A percentile compares a stretch with the other conserved stretches of the same genome.
Evolutionary conservation across 2,888 invertebrate genomes (phyloP).

Genomic region (Cephus pulcher): DNA sequence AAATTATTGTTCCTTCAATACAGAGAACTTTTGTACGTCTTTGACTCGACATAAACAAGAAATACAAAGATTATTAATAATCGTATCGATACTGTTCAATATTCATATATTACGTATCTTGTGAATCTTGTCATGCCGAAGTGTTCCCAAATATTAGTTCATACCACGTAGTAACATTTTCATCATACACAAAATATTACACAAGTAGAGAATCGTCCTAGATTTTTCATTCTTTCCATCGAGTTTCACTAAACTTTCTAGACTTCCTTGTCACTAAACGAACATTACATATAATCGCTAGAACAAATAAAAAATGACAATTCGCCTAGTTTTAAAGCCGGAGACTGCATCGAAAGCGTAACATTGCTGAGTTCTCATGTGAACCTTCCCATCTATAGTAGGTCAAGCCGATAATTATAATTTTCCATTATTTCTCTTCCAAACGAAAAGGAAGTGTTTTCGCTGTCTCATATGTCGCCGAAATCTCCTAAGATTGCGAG

Average conservation of each 20-base stretch:
- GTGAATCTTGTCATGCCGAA: background rate
- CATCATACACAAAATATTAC: constrained; percentile 14
- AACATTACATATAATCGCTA: constrained; percentile 12
- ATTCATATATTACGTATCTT: background rate
- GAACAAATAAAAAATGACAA: constrained; percentile 25
- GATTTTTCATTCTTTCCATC: constrained; percentile 6
- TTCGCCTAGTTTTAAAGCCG: constrained; percentile 41
- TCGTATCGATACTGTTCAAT: background rate
- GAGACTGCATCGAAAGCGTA: constrained; percentile 28
- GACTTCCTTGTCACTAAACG: constrained; percentile 22
- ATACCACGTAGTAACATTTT: constrained; percentile 10
- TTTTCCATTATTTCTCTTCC: constrained; percentile 29
- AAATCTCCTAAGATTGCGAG: constrained; percentile 22
- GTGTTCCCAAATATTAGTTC: background rate
- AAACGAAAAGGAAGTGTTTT: background rate
- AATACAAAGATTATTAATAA: background rate
- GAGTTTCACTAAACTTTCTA: constrained; percentile 15
- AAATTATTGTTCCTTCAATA: background rate
- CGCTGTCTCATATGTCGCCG: background rate
- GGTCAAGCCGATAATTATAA: constrained; percentile 31
- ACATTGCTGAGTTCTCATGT: constrained; percentile 18
- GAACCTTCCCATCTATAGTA: constrained; percentile 32
- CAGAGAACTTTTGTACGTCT: background rate
- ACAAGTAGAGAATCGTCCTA: constrained; percentile 10
- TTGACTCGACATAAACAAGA: background rate